Evolutionary conservation across 2,797 vertebrate genomes (phyloP).

Genomic region (Sebastes kiyomatsui): DNA sequence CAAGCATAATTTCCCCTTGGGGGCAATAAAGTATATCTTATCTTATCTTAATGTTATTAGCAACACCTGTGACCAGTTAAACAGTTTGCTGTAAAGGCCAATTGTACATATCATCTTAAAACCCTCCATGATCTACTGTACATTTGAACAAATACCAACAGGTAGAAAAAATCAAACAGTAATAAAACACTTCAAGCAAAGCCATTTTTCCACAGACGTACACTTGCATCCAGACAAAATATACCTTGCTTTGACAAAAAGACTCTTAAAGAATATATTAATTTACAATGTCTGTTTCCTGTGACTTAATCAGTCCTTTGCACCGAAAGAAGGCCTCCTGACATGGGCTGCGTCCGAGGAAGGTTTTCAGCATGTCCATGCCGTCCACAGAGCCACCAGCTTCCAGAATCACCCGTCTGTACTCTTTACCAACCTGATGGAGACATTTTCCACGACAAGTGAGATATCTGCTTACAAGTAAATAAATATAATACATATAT

Average conservation of each 20-base stretch:
- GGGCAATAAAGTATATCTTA: too few species aligned
- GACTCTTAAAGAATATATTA: neutral
- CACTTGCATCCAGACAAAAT: neutral
- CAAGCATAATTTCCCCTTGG: too few species aligned
- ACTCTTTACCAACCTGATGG: conserved; percentile 90
- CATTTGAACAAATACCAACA: neutral
- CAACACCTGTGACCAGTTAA: neutral
- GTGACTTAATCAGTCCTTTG: conserved; percentile 85
- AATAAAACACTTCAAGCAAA: neutral
- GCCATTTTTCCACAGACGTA: neutral
- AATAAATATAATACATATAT: rapidly evolving
- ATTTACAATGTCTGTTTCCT: conserved; percentile 16
- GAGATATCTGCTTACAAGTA: neutral
- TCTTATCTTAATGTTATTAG: neutral
- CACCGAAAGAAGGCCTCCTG: conserved; percentile 92
- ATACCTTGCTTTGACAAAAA: neutral
- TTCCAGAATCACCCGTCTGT: conserved; percentile 91
- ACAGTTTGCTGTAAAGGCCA: neutral
- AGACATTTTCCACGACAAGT: neutral
- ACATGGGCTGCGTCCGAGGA: conserved; percentile 90
- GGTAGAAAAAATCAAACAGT: neutral
- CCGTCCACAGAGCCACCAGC: conserved; percentile 92
- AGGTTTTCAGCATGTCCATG: conserved; percentile 90
- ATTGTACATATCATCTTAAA: neutral
- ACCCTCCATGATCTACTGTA: neutral